A percentile compares a stretch with the other conserved stretches of the same genome.
These are phyloP conservation scores for Vireo griseus DNA, from an alignment of 2,797 vertebrate species.

Conservation along the genomic window DNA sequence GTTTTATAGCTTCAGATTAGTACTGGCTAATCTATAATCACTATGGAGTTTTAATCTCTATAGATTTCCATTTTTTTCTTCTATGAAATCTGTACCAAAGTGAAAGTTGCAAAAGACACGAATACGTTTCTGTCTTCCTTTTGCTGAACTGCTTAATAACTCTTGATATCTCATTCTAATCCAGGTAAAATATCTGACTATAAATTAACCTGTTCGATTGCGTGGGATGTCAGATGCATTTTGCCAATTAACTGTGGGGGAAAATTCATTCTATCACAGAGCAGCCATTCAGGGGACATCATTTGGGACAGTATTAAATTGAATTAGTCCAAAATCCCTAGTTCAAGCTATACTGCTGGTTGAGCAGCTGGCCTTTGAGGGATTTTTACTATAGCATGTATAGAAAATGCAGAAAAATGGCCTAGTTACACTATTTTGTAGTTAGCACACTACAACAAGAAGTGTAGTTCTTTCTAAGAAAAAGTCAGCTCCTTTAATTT, in stretches of 20 bases:
- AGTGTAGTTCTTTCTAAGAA: background rate
- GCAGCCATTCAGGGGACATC: background rate
- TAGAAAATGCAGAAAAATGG: background rate
- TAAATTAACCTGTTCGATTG: background rate
- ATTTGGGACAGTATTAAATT: background rate
- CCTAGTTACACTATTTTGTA: background rate
- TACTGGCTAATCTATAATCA: background rate
- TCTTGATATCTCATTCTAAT: background rate
- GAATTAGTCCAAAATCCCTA: background rate
- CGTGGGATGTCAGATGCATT: background rate
- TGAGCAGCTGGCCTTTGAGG: background rate
- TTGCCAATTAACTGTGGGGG: rapidly evolving
- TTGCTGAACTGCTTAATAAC: background rate
- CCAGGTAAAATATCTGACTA: background rate
- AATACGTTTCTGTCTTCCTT: background rate
- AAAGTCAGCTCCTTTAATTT: background rate
- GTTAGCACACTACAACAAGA: background rate
- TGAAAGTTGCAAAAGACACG: background rate
- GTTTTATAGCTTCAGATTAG: background rate
- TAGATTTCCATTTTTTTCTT: background rate
- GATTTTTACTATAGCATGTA: background rate
- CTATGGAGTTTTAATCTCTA: background rate
- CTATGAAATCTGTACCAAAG: background rate
- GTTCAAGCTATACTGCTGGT: background rate
- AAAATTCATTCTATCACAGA: background rate